These are phyloP conservation scores for Agonopterix heracliana DNA, from an alignment of 2,888 invertebrate genomes.

Conservation along the genomic window DNA sequence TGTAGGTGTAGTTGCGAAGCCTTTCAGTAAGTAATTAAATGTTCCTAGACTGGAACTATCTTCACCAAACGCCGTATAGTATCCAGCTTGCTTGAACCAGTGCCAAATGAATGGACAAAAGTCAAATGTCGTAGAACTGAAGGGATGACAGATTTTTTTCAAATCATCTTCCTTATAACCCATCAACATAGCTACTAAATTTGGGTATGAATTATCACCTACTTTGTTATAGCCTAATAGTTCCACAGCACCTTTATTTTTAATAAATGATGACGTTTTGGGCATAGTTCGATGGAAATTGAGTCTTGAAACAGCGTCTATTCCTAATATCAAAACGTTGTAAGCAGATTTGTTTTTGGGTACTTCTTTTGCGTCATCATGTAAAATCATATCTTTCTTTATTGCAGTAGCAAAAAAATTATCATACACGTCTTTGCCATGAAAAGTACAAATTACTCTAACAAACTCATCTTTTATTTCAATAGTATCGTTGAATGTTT, in stretches of 20 bases:
- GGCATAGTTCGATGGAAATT: slow-evolving; percentile 90
- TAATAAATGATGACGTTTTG: slow-evolving; percentile 76
- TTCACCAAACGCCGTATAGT: slow-evolving; percentile 84
- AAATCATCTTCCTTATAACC: slow-evolving; percentile 78
- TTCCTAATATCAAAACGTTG: slow-evolving; percentile 85
- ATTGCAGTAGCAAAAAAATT: slow-evolving; percentile 81
- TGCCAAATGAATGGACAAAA: slow-evolving; percentile 88
- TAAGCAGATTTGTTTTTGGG: slow-evolving; percentile 31
- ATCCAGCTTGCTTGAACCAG: slow-evolving; percentile 79
- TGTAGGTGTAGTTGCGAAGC: slow-evolving; percentile 81
- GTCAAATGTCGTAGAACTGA: slow-evolving; percentile 77
- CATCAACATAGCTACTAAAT: slow-evolving; percentile 86
- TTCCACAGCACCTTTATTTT: slow-evolving; percentile 79
- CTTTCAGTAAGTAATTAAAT: slow-evolving; percentile 1
- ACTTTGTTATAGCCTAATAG: slow-evolving; percentile 92
- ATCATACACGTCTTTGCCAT: slow-evolving; percentile 64
- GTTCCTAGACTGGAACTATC: slow-evolving; percentile 75
- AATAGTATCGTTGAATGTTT: slow-evolving; percentile 46
- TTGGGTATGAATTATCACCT: slow-evolving; percentile 93
- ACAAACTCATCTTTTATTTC: slow-evolving; percentile 77
- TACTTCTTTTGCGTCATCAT: slow-evolving; percentile 10
- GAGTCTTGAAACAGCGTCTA: slow-evolving; percentile 88
- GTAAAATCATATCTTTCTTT: slow-evolving; percentile 28
- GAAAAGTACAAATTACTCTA: slow-evolving; percentile 73
- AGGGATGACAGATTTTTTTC: slow-evolving; percentile 72